A percentile compares a stretch with the other conserved stretches of the same genome.
Evolutionary conservation across 2,888 invertebrate genomes (phyloP).

Genomic region (Choristoneura rosaceana): DNA sequence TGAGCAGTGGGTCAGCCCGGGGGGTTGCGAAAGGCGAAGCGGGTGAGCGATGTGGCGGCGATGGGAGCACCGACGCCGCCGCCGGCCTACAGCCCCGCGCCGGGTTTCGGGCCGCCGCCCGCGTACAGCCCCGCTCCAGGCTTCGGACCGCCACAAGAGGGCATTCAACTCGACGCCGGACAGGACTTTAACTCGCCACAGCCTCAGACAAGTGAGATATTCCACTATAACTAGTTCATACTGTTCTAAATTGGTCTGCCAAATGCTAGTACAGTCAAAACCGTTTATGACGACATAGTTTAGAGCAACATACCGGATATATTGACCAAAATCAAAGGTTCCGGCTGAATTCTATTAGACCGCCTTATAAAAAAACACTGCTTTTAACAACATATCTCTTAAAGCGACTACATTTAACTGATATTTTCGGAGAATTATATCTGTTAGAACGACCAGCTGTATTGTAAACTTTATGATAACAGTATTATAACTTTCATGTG

Average conservation of each 20-base stretch:
- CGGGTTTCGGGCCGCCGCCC: constrained; percentile 55
- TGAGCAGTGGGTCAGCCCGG: constrained; percentile 69
- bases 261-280: neutral
- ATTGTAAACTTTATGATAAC: too few species aligned
- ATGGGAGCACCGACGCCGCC: constrained; percentile 86
- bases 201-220: constrained; percentile 61
- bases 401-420: too few species aligned
- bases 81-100: constrained; percentile 61
- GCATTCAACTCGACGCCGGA: constrained; percentile 69
- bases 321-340: too few species aligned
- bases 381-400: too few species aligned
- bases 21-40: constrained; percentile 85
- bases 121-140: constrained; percentile 63
- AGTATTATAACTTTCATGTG: too few species aligned
- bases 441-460: too few species aligned
- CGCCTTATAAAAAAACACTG: too few species aligned
- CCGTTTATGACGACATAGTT: too few species aligned
- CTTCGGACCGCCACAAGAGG: constrained; percentile 71
- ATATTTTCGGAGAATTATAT: too few species aligned
- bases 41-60: constrained; percentile 89
- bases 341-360: too few species aligned
- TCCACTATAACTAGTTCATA: neutral
- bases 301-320: too few species aligned
- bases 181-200: constrained; percentile 64
- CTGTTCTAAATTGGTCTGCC: too few species aligned